These are phyloP conservation scores for Anarrhichthys ocellatus DNA, from an alignment of 2,113 vertebrate genomes.

Conservation along the genomic window DNA sequence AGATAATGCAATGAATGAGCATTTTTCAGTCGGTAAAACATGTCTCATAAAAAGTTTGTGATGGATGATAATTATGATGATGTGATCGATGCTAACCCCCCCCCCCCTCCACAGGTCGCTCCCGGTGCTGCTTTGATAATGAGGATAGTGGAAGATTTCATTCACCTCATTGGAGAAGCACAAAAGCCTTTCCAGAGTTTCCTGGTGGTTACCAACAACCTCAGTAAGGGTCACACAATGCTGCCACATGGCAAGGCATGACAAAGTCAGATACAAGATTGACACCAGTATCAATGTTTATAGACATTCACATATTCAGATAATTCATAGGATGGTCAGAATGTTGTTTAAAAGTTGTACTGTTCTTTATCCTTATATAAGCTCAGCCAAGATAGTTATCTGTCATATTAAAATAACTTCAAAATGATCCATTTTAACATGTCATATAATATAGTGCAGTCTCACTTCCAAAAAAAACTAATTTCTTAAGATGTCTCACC, in stretches of 20 bases:
- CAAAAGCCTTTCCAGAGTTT: constrained; percentile 98
- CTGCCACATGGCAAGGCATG: background rate
- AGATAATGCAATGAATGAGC: constrained; percentile 34
- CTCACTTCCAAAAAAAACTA: background rate
- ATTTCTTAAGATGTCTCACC: background rate
- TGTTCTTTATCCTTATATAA: background rate
- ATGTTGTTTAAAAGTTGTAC: background rate
- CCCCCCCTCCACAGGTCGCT: constrained; percentile 85
- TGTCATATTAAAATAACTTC: background rate
- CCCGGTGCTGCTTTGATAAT: constrained; percentile 94
- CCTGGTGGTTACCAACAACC: constrained; percentile 94
- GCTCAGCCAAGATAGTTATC: background rate
- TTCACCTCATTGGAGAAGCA: constrained; percentile 92
- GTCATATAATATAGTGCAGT: background rate
- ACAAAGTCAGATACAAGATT: background rate
- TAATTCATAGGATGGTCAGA: background rate
- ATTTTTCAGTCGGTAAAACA: background rate
- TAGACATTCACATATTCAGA: background rate
- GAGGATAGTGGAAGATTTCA: constrained; percentile 98
- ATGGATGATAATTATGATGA: constrained; percentile 17
- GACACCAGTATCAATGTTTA: background rate
- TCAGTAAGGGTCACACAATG: constrained; percentile 84
- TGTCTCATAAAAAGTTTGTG: background rate
- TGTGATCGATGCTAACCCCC: background rate
- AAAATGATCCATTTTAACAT: background rate